Evolutionary conservation across 1,140 invertebrate species (phyloP).

Genomic region (fruit fly (Drosophila melanogaster)): DNA sequence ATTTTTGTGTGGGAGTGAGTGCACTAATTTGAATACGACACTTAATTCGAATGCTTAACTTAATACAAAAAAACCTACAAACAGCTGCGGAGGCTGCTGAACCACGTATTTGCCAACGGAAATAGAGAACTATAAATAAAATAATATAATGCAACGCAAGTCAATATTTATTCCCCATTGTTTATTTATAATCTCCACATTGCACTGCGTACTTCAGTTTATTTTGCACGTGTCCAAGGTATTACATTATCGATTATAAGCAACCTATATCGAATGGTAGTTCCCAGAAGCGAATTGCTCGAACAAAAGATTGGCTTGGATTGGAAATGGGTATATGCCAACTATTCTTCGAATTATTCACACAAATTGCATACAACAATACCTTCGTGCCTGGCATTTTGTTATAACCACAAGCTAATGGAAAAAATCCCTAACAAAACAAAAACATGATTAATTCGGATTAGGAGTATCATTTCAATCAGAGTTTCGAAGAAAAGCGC

Average conservation of each 20-base stretch:
- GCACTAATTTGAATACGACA: conserved; percentile 21
- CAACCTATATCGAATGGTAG: conserved; percentile 30
- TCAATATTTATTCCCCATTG: conserved; percentile 13
- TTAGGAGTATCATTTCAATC: not conserved
- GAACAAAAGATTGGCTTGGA: conserved; percentile 7
- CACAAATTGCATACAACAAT: not conserved
- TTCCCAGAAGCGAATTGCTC: conserved; percentile 21
- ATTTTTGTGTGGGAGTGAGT: conserved; percentile 35
- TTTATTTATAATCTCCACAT: conserved; percentile 18
- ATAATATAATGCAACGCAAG: conserved; percentile 24
- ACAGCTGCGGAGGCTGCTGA: conserved; percentile 18
- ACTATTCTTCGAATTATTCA: conserved; percentile 14
- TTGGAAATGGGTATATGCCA: conserved; percentile 7
- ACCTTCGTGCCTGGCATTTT: not conserved
- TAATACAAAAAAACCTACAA: conserved; percentile 16
- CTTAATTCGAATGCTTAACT: conserved; percentile 1
- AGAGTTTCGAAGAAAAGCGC: not conserved
- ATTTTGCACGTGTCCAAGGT: conserved; percentile 28
- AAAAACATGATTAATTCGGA: not conserved
- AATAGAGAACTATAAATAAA: conserved; percentile 25
- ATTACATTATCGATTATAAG: conserved; percentile 20
- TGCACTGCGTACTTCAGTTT: conserved; percentile 24
- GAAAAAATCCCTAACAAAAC: conserved; percentile 1
- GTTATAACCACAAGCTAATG: not conserved
- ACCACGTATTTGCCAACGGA: conserved; percentile 39